Evolutionary conservation across 2,113 vertebrate species (phyloP).

Genomic region (Sorex fumeus): DNA sequence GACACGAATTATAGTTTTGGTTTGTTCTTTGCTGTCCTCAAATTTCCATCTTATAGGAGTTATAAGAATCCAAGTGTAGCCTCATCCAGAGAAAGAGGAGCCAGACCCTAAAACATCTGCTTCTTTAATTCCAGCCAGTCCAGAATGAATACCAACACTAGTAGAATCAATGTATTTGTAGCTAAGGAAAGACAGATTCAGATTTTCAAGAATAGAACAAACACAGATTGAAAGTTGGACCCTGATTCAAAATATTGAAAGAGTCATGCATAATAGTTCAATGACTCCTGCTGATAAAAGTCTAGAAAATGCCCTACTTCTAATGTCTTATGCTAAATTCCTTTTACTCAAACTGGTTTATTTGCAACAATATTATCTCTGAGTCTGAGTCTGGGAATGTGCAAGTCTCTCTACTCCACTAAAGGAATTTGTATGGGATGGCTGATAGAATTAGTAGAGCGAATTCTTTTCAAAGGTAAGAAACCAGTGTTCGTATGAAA

Average conservation of each 20-base stretch:
- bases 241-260: not conserved
- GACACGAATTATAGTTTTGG: not conserved
- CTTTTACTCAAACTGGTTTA: slow-evolving; percentile 3
- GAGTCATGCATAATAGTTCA: not conserved
- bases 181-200: not conserved
- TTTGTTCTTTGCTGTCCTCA: slow-evolving; percentile 9
- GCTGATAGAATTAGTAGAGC: not conserved
- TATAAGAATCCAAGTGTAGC: not conserved
- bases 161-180: not conserved
- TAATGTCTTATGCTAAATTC: not conserved
- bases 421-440: not conserved
- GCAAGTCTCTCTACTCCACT: not conserved
- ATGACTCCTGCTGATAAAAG: not conserved
- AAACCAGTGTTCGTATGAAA: not conserved
- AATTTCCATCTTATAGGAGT: slow-evolving; percentile 10
- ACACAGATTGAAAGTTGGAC: not conserved
- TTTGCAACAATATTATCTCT: not conserved
- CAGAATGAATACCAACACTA: not conserved
- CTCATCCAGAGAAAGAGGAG: not conserved
- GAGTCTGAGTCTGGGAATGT: not conserved
- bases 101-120: not conserved
- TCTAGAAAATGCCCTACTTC: not conserved
- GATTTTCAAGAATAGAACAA: slow-evolving; percentile 16
- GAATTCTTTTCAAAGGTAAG: not conserved
- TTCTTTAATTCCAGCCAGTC: not conserved